Percentiles rank a stretch among this genome's conserved stretches.
These are phyloP conservation scores for Pyrocephalus nanus DNA, from an alignment of 2,797 vertebrate species.

Conservation along the genomic window DNA sequence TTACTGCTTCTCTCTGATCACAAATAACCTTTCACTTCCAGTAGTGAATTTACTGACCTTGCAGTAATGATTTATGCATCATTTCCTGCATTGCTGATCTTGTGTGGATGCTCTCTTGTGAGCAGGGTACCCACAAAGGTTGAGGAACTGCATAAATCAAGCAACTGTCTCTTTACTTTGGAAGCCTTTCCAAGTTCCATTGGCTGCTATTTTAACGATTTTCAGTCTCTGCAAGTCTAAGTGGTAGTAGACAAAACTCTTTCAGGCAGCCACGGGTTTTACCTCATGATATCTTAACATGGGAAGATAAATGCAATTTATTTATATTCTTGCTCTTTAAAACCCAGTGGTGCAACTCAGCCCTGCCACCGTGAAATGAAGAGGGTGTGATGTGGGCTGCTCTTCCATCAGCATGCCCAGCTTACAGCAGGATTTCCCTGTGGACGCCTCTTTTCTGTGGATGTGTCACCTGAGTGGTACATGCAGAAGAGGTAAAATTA, in stretches of 20 bases:
- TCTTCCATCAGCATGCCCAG: background rate
- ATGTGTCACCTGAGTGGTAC: background rate
- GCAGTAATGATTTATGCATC: background rate
- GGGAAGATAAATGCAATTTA: background rate
- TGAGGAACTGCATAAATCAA: background rate
- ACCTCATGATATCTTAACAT: background rate
- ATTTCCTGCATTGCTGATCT: background rate
- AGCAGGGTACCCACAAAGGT: background rate
- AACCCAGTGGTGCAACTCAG: background rate
- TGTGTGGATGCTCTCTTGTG: background rate
- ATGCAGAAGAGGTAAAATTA: background rate
- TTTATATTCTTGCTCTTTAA: background rate
- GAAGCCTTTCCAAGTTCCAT: background rate
- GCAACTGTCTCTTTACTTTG: background rate
- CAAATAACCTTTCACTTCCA: background rate
- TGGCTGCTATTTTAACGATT: background rate
- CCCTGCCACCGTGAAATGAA: no score
- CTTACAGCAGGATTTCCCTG: background rate
- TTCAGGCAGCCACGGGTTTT: background rate
- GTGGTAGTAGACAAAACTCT: background rate
- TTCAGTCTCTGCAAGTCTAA: background rate
- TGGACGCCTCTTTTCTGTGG: background rate
- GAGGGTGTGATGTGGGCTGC: rapidly evolving
- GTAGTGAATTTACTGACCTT: background rate
- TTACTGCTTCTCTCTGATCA: background rate